Conservation (phyloP, 1,140 invertebrate species). For the Papilio aristodemus region DNA sequence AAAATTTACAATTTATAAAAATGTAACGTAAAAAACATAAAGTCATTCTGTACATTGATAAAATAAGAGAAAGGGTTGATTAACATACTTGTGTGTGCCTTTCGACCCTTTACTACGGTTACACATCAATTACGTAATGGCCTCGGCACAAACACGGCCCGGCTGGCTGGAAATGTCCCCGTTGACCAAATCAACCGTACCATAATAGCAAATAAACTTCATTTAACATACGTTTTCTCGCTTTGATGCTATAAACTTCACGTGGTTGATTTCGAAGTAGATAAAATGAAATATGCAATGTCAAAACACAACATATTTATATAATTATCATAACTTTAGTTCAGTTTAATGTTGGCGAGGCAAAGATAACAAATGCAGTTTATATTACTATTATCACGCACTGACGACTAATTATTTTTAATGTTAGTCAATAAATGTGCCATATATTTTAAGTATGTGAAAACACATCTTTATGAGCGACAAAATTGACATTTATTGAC, state of each 20-base stretch:
- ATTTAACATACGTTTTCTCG: neutral
- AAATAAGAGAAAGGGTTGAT: constrained; percentile 32
- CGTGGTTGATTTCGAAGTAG: neutral
- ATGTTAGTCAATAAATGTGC: no score
- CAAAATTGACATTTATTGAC: no score
- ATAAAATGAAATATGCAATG: neutral
- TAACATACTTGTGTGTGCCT: constrained; percentile 28
- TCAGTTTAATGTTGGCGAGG: no score
- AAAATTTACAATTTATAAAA: neutral
- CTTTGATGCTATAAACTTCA: constrained; percentile 1
- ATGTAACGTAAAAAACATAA: neutral
- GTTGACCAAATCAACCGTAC: neutral
- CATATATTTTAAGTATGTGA: no score
- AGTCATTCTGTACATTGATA: constrained; percentile 2
- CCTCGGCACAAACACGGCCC: constrained; percentile 10
- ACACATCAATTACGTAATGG: constrained; percentile 31
- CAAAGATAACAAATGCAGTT: no score
- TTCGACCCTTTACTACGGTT: constrained; percentile 27
- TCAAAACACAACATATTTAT: no score
- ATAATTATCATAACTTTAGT: no score
- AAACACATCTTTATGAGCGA: no score
- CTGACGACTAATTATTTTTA: no score
- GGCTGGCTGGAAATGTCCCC: constrained; percentile 15
- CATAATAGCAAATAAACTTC: constrained; percentile 6
- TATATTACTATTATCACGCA: no score